Conservation (phyloP, 2,113 vertebrate genomes). For the Sorex araneus region DNA sequence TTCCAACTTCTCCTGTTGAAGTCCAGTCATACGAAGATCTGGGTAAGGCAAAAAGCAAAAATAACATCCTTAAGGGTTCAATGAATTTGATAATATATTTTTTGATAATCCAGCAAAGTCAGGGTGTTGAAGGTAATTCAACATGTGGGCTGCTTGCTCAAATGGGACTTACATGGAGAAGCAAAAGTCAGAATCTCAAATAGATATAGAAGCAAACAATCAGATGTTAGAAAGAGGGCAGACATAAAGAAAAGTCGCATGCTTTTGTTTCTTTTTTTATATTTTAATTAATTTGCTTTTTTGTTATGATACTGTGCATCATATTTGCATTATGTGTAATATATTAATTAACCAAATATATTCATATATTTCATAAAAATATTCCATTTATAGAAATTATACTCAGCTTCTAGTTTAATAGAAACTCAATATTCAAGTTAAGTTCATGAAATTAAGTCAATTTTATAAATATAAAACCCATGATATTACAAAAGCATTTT, state of each 20-base stretch:
- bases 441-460: constrained; percentile 48
- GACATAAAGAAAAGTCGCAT: background rate
- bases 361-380: constrained; percentile 48
- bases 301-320: constrained; percentile 28
- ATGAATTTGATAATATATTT: background rate
- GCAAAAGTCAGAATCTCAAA: background rate
- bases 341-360: constrained; percentile 60
- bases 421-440: constrained; percentile 31
- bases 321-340: background rate
- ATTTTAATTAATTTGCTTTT: constrained; percentile 51
- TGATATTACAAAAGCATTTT: constrained; percentile 66
- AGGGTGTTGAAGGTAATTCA: background rate
- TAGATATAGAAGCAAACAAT: constrained; percentile 9
- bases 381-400: constrained; percentile 49
- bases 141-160: background rate
- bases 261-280: constrained; percentile 48
- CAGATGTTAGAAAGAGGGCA: background rate
- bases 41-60: background rate
- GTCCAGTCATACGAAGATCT: background rate
- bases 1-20: background rate
- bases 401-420: constrained; percentile 61
- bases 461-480: constrained; percentile 43
- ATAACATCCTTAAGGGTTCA: background rate
- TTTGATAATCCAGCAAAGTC: background rate
- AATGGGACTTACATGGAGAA: background rate